phyloP scores from a whole-genome alignment of 1,140 invertebrate genomes.

The Stenopsyche tienmushanensis region DNA sequence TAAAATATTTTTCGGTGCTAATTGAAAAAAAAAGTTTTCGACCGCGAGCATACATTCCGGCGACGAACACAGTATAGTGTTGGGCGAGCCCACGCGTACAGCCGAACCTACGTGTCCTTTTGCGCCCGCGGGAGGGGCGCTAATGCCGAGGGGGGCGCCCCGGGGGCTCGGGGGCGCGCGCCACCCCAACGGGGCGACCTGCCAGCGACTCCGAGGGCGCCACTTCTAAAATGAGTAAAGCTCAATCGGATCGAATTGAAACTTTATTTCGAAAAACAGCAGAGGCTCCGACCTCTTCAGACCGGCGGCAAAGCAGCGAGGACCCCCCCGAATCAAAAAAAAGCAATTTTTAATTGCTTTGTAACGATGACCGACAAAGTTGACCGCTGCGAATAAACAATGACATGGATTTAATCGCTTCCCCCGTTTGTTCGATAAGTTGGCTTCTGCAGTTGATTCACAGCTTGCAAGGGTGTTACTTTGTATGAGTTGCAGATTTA shows the following conservation, averaged over 20 bases:
- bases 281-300: too few species aligned
- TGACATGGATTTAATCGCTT: too few species aligned
- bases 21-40: neutral
- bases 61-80: conserved; percentile 8
- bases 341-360: too few species aligned
- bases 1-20: too few species aligned
- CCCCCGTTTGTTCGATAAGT: too few species aligned
- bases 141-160: conserved; percentile 43
- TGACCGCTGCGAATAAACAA: too few species aligned
- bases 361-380: too few species aligned
- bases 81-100: conserved; percentile 36
- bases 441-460: too few species aligned
- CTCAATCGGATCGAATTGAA: conserved; percentile 13
- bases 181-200: neutral
- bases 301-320: neutral
- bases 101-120: conserved; percentile 44
- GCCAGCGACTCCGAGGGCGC: conserved; percentile 19
- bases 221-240: conserved; percentile 13
- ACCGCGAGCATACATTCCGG: neutral
- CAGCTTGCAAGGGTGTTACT: too few species aligned
- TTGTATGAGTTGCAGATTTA: too few species aligned
- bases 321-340: neutral
- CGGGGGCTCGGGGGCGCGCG: conserved; percentile 15
- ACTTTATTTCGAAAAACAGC: conserved; percentile 16
- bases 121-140: conserved; percentile 52